Evolutionary conservation across 2,888 invertebrate species (phyloP).

Genomic region (Drosophila nr. fundita): DNA sequence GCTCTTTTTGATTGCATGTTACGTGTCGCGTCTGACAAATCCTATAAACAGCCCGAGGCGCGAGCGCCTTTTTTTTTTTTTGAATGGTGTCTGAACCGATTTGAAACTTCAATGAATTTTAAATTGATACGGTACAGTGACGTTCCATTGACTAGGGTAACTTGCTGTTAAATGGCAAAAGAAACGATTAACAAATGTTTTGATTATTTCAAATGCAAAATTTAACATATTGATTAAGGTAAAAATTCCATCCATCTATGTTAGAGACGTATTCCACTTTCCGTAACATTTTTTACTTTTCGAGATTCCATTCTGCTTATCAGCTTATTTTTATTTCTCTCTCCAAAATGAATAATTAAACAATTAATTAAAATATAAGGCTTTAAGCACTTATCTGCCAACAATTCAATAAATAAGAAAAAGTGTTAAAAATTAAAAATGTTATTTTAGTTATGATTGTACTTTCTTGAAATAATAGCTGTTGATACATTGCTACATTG

Average conservation of each 20-base stretch:
- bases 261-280: not conserved
- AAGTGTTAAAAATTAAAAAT: not conserved
- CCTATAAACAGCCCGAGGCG: conserved; percentile 71
- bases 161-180: not conserved
- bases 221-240: not conserved
- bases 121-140: conserved; percentile 66
- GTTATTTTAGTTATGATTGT: not conserved
- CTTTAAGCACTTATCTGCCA: not conserved
- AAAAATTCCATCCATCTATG: not conserved
- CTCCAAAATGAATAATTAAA: not conserved
- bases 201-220: not conserved
- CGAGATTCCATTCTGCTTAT: not conserved
- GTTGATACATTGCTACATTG: not conserved
- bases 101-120: conserved; percentile 77
- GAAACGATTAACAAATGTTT: not conserved
- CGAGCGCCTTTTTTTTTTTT: conserved; percentile 42
- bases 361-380: not conserved
- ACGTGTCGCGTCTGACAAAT: conserved; percentile 66
- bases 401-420: not conserved
- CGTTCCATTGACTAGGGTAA: conserved; percentile 19
- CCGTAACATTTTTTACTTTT: not conserved
- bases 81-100: conserved; percentile 46
- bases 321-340: not conserved
- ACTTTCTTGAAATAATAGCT: not conserved
- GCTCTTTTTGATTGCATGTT: conserved; percentile 24